phyloP scores from a whole-genome alignment of 2,888 invertebrate genomes.

The Polia nebulosa region DNA sequence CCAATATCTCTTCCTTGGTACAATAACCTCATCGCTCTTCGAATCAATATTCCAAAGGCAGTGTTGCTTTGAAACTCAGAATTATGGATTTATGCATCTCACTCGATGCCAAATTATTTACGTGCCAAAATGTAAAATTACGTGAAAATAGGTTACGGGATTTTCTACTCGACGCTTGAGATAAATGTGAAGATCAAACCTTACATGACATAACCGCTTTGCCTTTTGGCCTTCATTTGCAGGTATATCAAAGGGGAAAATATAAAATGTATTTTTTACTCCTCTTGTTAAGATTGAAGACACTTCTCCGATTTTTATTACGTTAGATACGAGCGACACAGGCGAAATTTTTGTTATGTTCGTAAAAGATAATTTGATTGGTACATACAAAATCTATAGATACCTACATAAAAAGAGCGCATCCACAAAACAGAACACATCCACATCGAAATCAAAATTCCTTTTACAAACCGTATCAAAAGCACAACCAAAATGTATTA shows the following conservation, averaged over 20 bases:
- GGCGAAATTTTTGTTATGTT: constrained; percentile 27
- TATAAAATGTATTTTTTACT: constrained; percentile 48
- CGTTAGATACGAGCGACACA: constrained; percentile 33
- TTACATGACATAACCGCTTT: constrained; percentile 45
- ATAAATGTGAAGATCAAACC: constrained; percentile 36
- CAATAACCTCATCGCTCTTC: constrained; percentile 51
- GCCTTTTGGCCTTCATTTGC: constrained; percentile 40
- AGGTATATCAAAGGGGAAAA: constrained; percentile 48
- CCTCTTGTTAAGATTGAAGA: constrained; percentile 47
- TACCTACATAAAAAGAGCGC: constrained; percentile 13
- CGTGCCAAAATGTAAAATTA: constrained; percentile 63
- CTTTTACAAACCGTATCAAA: constrained; percentile 10
- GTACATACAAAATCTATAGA: constrained; percentile 1
- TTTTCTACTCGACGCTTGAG: constrained; percentile 20
- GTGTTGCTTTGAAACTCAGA: constrained; percentile 54
- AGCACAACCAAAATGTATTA: constrained; percentile 25
- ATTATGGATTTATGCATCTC: constrained; percentile 66
- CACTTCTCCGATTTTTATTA: constrained; percentile 52
- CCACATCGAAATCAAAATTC: constrained; percentile 12
- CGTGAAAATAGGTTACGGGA: constrained; percentile 38
- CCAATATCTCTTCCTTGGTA: constrained; percentile 44
- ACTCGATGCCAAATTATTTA: constrained; percentile 65
- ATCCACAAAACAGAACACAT: neutral
- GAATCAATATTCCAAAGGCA: constrained; percentile 67
- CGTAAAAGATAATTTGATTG: constrained; percentile 48